Percentiles rank a stretch among this genome's conserved stretches.
Conservation (phyloP, 2,113 vertebrate genomes). For the Okapia johnstoni region DNA sequence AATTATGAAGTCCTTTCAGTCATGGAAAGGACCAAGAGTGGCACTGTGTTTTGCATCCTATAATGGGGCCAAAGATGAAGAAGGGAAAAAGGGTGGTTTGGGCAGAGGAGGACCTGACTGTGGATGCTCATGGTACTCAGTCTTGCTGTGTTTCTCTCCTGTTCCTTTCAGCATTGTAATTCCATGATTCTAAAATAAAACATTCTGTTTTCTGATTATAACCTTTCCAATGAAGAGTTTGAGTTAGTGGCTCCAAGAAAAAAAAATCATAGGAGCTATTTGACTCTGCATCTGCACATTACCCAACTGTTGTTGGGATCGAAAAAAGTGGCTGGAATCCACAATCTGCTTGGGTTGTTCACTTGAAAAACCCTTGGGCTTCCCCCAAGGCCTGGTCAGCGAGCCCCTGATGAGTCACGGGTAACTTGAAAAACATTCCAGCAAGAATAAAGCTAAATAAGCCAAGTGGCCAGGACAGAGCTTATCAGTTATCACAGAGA, state of each 20-base stretch:
- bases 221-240: conserved; percentile 1
- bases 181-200: neutral
- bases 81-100: neutral
- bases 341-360: neutral
- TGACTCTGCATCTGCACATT: neutral
- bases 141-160: neutral
- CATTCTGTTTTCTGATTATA: neutral
- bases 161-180: neutral
- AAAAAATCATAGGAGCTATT: neutral
- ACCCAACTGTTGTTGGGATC: neutral
- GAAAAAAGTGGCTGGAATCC: neutral
- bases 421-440: neutral
- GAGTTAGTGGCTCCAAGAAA: neutral
- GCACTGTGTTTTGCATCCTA: neutral
- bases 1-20: neutral
- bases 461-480: neutral
- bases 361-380: neutral
- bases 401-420: neutral
- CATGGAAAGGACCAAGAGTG: neutral
- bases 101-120: neutral
- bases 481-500: neutral
- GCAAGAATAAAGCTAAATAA: neutral
- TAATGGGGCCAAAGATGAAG: neutral
- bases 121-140: fast-evolving
- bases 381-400: neutral